A percentile compares a stretch with the other conserved stretches of the same genome.
These are phyloP conservation scores for Ennomos fuscantarius DNA, from an alignment of 2,888 invertebrate species.

Conservation along the genomic window DNA sequence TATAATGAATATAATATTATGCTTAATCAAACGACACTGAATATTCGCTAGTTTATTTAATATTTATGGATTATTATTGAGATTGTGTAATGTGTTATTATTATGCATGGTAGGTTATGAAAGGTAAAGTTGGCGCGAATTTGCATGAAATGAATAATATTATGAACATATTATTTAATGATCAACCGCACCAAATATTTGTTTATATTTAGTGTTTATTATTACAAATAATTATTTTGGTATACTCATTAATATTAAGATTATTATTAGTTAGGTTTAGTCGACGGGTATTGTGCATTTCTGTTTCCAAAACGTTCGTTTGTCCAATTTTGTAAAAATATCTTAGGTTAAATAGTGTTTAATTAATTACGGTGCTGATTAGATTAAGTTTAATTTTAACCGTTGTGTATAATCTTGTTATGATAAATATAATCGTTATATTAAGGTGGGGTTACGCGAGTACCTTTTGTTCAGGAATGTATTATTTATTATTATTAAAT, in stretches of 20 bases:
- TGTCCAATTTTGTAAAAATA: conserved; percentile 82
- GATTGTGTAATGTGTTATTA: conserved; percentile 12
- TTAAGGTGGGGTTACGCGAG: conserved; percentile 80
- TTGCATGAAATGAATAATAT: conserved; percentile 24
- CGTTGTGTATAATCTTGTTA: conserved; percentile 50
- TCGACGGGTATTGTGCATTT: conserved; percentile 84
- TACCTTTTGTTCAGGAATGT: conserved; percentile 73
- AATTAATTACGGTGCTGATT: conserved; percentile 67
- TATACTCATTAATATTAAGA: conserved; percentile 33
- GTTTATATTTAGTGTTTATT: conserved; percentile 42
- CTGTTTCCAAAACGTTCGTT: conserved; percentile 60
- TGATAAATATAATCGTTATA: conserved; percentile 33
- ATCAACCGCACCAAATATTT: conserved; percentile 63
- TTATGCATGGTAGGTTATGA: conserved; percentile 34
- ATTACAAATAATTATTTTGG: conserved; percentile 43
- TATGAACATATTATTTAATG: conserved; percentile 44
- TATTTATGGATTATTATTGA: conserved; percentile 38
- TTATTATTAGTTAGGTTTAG: conserved; percentile 56
- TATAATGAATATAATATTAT: conserved; percentile 37
- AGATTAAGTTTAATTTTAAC: conserved; percentile 55
- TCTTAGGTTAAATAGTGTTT: conserved; percentile 47
- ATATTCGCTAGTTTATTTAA: conserved; percentile 27
- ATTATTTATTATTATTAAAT: conserved; percentile 51
- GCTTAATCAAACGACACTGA: conserved; percentile 55
- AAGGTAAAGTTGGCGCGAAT: conserved; percentile 40